These are phyloP conservation scores for Xylocampa areola DNA, from an alignment of 2,888 invertebrate species.

Conservation along the genomic window DNA sequence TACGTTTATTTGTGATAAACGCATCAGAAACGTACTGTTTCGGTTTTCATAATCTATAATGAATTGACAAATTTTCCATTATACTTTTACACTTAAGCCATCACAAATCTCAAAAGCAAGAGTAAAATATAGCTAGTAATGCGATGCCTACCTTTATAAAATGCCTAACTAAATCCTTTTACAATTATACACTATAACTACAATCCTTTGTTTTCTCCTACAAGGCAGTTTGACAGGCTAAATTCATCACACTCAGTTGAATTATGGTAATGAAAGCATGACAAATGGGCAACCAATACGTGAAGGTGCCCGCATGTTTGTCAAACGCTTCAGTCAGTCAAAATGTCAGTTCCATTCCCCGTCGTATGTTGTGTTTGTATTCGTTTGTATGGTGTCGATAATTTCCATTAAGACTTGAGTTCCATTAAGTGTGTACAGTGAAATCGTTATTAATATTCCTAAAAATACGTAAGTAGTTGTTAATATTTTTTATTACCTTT, in stretches of 20 bases:
- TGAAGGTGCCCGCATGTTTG: constrained; percentile 32
- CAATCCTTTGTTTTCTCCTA: neutral
- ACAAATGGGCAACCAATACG: constrained; percentile 45
- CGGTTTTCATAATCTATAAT: too few species aligned
- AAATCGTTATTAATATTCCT: too few species aligned
- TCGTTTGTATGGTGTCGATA: neutral
- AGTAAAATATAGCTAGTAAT: too few species aligned
- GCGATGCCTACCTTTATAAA: too few species aligned
- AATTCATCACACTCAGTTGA: constrained; percentile 30
- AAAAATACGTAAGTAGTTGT: too few species aligned
- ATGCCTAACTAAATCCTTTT: too few species aligned
- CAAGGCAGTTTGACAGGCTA: neutral
- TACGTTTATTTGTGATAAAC: neutral
- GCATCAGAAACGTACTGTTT: neutral
- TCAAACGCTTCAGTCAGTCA: constrained; percentile 37
- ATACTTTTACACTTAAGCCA: too few species aligned
- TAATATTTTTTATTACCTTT: too few species aligned
- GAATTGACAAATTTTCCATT: too few species aligned
- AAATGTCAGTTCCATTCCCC: constrained; percentile 17
- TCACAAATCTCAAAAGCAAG: too few species aligned
- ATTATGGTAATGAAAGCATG: constrained; percentile 46
- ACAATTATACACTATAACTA: too few species aligned
- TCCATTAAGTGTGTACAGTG: too few species aligned
- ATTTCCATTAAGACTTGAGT: neutral
- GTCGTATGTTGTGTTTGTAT: neutral